Percentiles rank a stretch among this genome's conserved stretches.
These are phyloP conservation scores for Halesus radiatus DNA, from an alignment of 1,140 invertebrate genomes.

Conservation along the genomic window DNA sequence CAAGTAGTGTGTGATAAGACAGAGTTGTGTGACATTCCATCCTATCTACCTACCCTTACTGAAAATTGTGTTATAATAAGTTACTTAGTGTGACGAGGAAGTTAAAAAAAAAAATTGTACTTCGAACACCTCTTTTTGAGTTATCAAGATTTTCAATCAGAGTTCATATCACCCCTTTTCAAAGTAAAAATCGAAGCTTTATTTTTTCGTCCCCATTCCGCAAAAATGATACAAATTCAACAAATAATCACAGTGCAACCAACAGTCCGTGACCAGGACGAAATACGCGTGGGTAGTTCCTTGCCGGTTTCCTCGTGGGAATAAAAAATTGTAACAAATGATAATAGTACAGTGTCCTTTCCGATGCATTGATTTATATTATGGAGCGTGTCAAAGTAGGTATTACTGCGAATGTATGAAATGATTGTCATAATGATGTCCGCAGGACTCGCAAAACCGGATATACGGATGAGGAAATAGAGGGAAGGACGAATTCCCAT, in stretches of 20 bases:
- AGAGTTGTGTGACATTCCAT: no score
- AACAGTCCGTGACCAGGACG: not conserved
- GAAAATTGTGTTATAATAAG: no score
- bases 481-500: constrained; percentile 17
- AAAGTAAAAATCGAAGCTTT: no score
- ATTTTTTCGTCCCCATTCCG: no score
- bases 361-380: constrained; percentile 27
- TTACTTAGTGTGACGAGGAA: no score
- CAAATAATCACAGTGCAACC: not conserved
- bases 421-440: constrained; percentile 18
- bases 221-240: no score
- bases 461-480: constrained; percentile 23
- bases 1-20: no score
- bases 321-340: not conserved
- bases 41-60: no score
- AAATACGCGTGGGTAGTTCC: not conserved
- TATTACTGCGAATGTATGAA: not conserved
- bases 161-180: no score
- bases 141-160: no score
- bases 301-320: not conserved
- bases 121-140: no score
- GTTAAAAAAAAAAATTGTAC: no score
- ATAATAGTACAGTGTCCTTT: not conserved
- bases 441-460: not conserved
- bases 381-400: constrained; percentile 15